phyloP scores from a whole-genome alignment of 1,140 invertebrate genomes.

The Scaptomyza pallida region DNA sequence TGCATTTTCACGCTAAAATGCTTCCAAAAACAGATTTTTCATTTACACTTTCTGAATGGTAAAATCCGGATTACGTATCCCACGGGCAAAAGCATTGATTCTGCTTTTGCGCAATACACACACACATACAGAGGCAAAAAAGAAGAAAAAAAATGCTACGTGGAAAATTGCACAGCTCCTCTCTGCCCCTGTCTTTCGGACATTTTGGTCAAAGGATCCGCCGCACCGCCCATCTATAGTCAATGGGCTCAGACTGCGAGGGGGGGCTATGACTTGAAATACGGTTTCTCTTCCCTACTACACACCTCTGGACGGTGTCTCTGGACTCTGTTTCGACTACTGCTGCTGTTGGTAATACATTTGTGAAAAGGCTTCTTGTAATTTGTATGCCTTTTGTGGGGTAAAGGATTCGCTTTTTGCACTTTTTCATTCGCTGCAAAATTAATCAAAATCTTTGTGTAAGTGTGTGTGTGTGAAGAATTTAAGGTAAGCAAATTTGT shows the following conservation, averaged over 20 bases:
- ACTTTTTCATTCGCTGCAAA: constrained; percentile 63
- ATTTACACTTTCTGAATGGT: constrained; percentile 83
- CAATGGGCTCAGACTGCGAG: constrained; percentile 9
- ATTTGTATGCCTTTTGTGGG: constrained; percentile 79
- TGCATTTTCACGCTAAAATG: constrained; percentile 84
- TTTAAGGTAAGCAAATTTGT: constrained; percentile 65
- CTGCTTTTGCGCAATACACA: constrained; percentile 66
- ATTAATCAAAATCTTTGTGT: constrained; percentile 73
- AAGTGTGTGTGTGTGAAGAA: constrained; percentile 62
- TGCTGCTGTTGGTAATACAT: constrained; percentile 45
- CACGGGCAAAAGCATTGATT: constrained; percentile 81
- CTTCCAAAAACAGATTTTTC: constrained; percentile 84
- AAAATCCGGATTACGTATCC: constrained; percentile 83
- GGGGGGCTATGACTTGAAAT: constrained; percentile 13
- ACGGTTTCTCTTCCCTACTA: neutral
- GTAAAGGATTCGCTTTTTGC: constrained; percentile 72
- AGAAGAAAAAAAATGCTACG: constrained; percentile 27
- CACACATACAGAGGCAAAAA: too few species aligned
- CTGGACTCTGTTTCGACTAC: neutral
- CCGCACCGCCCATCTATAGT: constrained; percentile 19
- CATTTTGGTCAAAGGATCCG: constrained; percentile 65
- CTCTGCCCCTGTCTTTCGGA: neutral
- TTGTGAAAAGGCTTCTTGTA: constrained; percentile 62
- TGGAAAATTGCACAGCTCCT: constrained; percentile 18
- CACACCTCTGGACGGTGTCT: neutral